phyloP scores from a whole-genome alignment of 2,113 vertebrate genomes.

The Nesoenas mayeri region DNA sequence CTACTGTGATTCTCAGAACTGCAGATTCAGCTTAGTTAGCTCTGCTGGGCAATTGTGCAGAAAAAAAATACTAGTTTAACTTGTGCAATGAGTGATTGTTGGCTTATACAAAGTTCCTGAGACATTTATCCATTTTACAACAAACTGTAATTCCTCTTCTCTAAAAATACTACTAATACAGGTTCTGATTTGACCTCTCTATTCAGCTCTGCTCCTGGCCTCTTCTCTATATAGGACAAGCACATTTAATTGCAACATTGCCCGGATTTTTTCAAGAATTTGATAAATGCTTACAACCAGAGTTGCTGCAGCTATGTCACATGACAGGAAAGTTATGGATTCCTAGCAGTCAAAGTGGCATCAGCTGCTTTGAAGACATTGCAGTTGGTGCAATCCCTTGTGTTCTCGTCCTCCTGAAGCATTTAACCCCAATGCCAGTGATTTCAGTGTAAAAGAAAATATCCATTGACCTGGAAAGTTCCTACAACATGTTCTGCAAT shows the following conservation, averaged over 20 bases:
- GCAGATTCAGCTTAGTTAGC: slow-evolving; percentile 47
- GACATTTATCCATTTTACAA: slow-evolving; percentile 29
- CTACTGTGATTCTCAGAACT: slow-evolving; percentile 19
- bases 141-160: neutral
- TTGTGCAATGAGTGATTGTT: neutral
- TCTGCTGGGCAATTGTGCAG: slow-evolving; percentile 33
- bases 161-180: slow-evolving; percentile 1
- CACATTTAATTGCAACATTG: neutral
- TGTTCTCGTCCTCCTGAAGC: neutral
- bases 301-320: neutral
- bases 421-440: neutral
- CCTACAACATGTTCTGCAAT: neutral
- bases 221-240: neutral
- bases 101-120: slow-evolving; percentile 26
- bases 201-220: neutral
- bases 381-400: neutral
- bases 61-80: neutral
- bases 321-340: neutral
- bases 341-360: neutral
- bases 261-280: neutral
- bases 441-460: neutral
- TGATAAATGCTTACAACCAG: neutral
- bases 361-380: neutral
- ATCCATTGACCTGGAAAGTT: neutral
- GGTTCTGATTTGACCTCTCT: neutral